A percentile compares a stretch with the other conserved stretches of the same genome.
phyloP scores from a whole-genome alignment of 2,113 vertebrate species.

The Seriola aureovittata region DNA sequence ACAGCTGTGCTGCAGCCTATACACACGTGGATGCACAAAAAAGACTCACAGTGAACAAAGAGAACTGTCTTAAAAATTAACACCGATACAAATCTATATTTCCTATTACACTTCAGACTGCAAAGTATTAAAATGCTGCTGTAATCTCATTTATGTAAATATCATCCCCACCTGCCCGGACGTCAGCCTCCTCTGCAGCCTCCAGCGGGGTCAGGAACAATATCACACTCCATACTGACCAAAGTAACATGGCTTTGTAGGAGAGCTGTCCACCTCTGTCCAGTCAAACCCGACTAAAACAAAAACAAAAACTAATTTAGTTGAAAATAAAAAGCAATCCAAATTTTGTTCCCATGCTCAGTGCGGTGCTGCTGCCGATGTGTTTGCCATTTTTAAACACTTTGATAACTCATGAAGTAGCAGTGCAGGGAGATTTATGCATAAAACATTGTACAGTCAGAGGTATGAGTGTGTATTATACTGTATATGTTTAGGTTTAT shows the following conservation, averaged over 20 bases:
- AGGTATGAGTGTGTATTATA: too few relatives aligned
- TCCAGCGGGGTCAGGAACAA: conserved; percentile 58
- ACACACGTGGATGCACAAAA: neutral
- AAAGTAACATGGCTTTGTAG: conserved; percentile 67
- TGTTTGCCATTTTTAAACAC: neutral
- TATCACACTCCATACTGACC: conserved; percentile 63
- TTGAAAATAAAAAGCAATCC: too few relatives aligned
- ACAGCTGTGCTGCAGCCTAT: conserved; percentile 87
- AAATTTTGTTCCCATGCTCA: too few relatives aligned
- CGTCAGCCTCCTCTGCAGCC: conserved; percentile 73
- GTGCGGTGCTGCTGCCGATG: neutral
- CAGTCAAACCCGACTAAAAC: conserved; percentile 20
- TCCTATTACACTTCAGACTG: neutral
- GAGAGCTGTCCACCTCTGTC: conserved; percentile 1
- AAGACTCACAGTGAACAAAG: neutral
- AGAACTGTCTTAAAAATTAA: neutral
- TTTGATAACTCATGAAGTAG: neutral
- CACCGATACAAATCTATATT: neutral
- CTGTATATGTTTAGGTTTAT: too few relatives aligned
- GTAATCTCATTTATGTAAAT: neutral
- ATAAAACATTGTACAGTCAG: too few relatives aligned
- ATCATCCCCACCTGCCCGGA: conserved; percentile 77
- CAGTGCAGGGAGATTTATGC: neutral
- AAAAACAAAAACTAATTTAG: neutral
- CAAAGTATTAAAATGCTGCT: neutral